Conservation (phyloP, 2,888 invertebrate genomes). For the Mythimna ferrago region DNA sequence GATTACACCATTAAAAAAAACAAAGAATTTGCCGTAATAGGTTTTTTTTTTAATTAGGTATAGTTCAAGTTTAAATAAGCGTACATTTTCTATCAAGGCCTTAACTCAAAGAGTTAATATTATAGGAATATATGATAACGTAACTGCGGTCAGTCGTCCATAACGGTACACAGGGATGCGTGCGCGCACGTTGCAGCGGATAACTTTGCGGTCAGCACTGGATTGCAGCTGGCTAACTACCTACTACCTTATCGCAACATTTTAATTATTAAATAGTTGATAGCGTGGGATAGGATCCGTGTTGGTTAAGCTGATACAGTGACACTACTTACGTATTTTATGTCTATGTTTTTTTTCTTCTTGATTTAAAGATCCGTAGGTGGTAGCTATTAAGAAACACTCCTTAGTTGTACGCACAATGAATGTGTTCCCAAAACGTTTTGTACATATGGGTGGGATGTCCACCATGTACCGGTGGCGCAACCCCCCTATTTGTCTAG, state of each 20-base stretch:
- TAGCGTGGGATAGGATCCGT: conserved; percentile 5
- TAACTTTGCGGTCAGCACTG: conserved; percentile 58
- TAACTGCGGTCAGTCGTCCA: conserved; percentile 51
- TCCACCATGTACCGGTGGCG: too few species aligned
- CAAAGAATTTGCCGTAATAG: too few species aligned
- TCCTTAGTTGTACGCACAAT: too few species aligned
- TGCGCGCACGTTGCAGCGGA: conserved; percentile 55
- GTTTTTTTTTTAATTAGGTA: too few species aligned
- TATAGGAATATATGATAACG: conserved; percentile 51
- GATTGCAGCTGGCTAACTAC: conserved; percentile 46
- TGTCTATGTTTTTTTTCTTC: too few species aligned
- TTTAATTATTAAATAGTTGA: conserved; percentile 39
- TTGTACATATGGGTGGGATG: too few species aligned
- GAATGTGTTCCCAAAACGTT: too few species aligned
- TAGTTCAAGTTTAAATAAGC: too few species aligned
- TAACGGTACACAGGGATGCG: conserved; percentile 61
- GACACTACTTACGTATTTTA: neutral
- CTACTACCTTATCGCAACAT: conserved; percentile 38
- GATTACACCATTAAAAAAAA: too few species aligned
- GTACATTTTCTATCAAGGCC: neutral
- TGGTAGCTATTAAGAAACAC: too few species aligned
- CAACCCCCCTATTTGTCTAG: too few species aligned
- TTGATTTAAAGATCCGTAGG: too few species aligned
- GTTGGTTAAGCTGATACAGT: neutral
- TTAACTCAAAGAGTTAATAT: conserved; percentile 14